A percentile compares a stretch with the other conserved stretches of the same genome.
These are phyloP conservation scores for Ectemnius cavifrons DNA, from an alignment of 2,888 invertebrate genomes.

Conservation along the genomic window DNA sequence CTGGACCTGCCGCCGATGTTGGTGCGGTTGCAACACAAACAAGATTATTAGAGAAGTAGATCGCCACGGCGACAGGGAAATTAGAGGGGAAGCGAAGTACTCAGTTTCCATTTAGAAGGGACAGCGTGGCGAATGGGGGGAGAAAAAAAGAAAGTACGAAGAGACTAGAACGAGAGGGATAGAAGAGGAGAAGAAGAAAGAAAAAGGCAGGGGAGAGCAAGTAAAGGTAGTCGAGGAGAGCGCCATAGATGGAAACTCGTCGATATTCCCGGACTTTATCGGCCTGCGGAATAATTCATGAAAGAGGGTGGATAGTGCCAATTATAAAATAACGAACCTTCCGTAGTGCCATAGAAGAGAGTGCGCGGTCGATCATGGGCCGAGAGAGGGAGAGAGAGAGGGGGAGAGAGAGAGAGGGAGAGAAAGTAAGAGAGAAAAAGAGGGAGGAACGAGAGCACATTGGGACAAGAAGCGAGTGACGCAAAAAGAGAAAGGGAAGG, in stretches of 20 bases:
- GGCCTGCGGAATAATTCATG: constrained; percentile 71
- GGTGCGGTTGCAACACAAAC: too few relatives aligned
- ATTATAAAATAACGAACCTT: constrained; percentile 74
- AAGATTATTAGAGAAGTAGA: neutral
- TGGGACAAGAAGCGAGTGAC: constrained; percentile 24
- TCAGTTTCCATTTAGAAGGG: constrained; percentile 47
- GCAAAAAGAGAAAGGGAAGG: constrained; percentile 17
- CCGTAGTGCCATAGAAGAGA: constrained; percentile 47
- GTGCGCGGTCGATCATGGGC: constrained; percentile 38
- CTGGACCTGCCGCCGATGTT: too few relatives aligned
- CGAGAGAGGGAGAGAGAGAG: neutral
- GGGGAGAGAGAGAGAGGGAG: neutral
- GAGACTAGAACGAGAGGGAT: constrained; percentile 2
- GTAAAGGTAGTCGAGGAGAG: constrained; percentile 15
- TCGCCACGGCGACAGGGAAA: constrained; percentile 28
- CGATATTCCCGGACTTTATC: constrained; percentile 69
- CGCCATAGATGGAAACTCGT: constrained; percentile 55
- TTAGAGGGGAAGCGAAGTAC: constrained; percentile 37
- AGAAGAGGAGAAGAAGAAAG: constrained; percentile 5
- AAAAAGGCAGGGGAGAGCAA: constrained; percentile 5
- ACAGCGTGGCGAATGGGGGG: constrained; percentile 26
- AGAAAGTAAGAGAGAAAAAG: neutral
- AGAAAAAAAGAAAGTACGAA: neutral
- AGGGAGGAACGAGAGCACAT: neutral
- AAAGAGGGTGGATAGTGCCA: constrained; percentile 72